Evolutionary conservation across 2,888 invertebrate genomes (phyloP).

Genomic region (Matsumyia berberina): DNA sequence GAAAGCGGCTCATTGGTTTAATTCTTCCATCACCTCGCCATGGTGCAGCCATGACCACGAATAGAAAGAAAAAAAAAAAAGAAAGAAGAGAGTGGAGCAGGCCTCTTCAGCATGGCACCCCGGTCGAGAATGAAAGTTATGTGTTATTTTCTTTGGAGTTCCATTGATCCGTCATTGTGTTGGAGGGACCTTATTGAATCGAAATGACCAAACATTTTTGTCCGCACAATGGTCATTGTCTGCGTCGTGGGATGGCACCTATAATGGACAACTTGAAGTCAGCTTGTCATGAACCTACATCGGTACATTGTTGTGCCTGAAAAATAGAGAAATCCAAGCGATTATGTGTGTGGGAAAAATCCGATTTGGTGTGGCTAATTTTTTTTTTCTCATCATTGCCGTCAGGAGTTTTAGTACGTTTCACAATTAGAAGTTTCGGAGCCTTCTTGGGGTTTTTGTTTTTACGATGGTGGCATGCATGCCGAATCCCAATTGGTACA

Average conservation of each 20-base stretch:
- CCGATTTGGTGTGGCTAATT: slow-evolving; percentile 39
- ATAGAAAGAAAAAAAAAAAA: slow-evolving; percentile 10
- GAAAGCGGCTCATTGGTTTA: slow-evolving; percentile 64
- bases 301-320: slow-evolving; percentile 49
- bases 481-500: slow-evolving; percentile 62
- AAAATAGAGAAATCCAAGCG: slow-evolving; percentile 70
- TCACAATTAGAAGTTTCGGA: slow-evolving; percentile 22
- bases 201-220: slow-evolving; percentile 76
- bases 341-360: slow-evolving; percentile 74
- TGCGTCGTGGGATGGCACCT: slow-evolving; percentile 74
- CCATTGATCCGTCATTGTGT: slow-evolving; percentile 73
- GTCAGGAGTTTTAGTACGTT: not conserved
- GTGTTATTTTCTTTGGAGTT: slow-evolving; percentile 68
- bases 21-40: slow-evolving; percentile 30
- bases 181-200: slow-evolving; percentile 73
- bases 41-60: not conserved
- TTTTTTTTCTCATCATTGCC: not conserved
- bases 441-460: slow-evolving; percentile 17
- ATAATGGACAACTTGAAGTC: slow-evolving; percentile 72
- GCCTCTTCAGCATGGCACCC: slow-evolving; percentile 55
- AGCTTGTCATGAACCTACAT: slow-evolving; percentile 73
- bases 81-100: slow-evolving; percentile 4
- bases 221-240: slow-evolving; percentile 72
- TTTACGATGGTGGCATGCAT: slow-evolving; percentile 30
- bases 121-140: slow-evolving; percentile 72